Evolutionary conservation across 2,888 invertebrate genomes (phyloP).

Genomic region (Eristalis pertinax): DNA sequence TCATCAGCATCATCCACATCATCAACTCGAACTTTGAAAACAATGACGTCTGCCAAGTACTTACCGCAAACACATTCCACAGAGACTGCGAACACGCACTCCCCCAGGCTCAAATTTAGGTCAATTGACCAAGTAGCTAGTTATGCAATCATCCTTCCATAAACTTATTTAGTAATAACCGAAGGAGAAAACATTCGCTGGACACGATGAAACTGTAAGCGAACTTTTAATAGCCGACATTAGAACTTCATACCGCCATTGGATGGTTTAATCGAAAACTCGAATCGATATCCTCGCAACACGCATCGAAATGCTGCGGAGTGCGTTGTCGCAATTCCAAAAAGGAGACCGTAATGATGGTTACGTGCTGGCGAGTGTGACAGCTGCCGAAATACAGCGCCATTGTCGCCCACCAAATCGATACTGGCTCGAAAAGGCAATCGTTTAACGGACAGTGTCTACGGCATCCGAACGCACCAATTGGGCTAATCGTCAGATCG

Average conservation of each 20-base stretch:
- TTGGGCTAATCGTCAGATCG: background rate
- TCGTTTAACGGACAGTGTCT: background rate
- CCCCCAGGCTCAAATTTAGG: background rate
- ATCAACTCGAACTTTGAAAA: background rate
- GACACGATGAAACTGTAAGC: background rate
- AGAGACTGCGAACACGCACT: background rate
- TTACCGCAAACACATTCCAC: background rate
- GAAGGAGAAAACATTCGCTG: background rate
- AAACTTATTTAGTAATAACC: background rate
- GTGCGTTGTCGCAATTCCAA: background rate
- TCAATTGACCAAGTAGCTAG: background rate
- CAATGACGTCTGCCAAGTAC: background rate
- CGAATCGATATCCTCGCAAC: background rate
- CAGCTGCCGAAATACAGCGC: background rate
- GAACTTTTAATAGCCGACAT: background rate
- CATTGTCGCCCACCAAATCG: background rate
- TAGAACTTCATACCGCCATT: background rate
- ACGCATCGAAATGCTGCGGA: background rate
- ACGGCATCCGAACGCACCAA: background rate
- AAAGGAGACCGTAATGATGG: background rate
- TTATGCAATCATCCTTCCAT: background rate
- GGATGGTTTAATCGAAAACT: background rate
- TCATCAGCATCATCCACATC: background rate
- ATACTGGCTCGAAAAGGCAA: background rate
- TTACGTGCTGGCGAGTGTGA: background rate